Evolutionary conservation across 2,797 vertebrate genomes (phyloP).

Genomic region (Botia kubotai): DNA sequence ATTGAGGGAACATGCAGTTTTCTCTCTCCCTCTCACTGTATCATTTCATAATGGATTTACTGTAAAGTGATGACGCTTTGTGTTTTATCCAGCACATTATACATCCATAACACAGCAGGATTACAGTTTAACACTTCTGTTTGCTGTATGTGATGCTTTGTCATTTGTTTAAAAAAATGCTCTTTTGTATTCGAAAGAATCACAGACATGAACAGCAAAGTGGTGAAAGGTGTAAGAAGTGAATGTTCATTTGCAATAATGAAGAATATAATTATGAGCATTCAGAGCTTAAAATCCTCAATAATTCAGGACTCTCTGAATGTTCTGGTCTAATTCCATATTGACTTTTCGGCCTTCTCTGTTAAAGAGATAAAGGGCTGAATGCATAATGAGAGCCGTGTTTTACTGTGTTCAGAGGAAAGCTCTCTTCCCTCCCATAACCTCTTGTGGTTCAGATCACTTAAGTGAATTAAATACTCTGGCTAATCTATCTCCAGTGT

Average conservation of each 20-base stretch:
- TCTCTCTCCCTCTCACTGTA: neutral
- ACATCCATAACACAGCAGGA: neutral
- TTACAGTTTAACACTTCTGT: neutral
- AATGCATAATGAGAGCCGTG: slow-evolving; percentile 29
- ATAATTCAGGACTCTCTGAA: slow-evolving; percentile 36
- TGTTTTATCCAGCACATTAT: neutral
- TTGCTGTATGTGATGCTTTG: neutral
- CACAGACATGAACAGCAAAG: neutral
- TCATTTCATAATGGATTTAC: slow-evolving; percentile 10
- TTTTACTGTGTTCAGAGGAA: slow-evolving; percentile 40
- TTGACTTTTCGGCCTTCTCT: slow-evolving; percentile 44
- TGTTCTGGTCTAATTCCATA: slow-evolving; percentile 48
- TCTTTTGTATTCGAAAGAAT: slow-evolving; percentile 10
- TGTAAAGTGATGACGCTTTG: neutral
- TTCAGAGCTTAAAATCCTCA: slow-evolving; percentile 46
- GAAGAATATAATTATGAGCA: slow-evolving; percentile 38
- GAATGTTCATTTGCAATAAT: slow-evolving; percentile 39
- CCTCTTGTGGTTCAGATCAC: slow-evolving; percentile 38
- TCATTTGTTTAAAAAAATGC: neutral
- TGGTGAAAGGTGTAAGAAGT: slow-evolving; percentile 1
- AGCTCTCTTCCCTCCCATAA: slow-evolving; percentile 8
- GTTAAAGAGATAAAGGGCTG: slow-evolving; percentile 48
- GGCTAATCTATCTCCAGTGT: slow-evolving; percentile 7
- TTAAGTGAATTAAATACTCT: slow-evolving; percentile 47
- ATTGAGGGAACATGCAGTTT: slow-evolving; percentile 6